Percentiles rank a stretch among this genome's conserved stretches.
These are phyloP conservation scores for Microtus oregoni DNA, from an alignment of 2,113 vertebrate genomes.

Conservation along the genomic window DNA sequence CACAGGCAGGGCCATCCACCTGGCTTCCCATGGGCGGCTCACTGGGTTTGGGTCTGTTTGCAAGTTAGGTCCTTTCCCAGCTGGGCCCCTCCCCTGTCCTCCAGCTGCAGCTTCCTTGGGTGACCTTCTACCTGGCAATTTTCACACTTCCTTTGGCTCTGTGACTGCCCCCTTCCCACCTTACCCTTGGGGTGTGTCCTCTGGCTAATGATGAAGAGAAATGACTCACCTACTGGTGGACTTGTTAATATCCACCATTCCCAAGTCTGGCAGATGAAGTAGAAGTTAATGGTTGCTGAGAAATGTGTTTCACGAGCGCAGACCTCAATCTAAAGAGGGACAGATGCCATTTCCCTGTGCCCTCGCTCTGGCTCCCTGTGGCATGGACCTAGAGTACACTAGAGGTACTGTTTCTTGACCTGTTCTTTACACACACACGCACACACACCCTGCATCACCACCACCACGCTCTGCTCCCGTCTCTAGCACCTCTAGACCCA, in stretches of 20 bases:
- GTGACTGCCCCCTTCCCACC: not conserved
- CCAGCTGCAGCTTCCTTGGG: not conserved
- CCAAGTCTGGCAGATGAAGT: not conserved
- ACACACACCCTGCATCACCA: not conserved
- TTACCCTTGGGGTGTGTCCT: not conserved
- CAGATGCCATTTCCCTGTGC: not conserved
- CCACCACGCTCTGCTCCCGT: fast-evolving
- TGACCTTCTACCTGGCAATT: not conserved
- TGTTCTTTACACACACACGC: not conserved
- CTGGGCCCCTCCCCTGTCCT: not conserved
- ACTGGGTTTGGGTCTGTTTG: not conserved
- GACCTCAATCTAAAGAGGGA: not conserved
- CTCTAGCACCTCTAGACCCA: not conserved
- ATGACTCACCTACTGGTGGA: not conserved
- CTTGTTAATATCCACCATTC: not conserved
- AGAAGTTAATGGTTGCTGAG: slow-evolving; percentile 59
- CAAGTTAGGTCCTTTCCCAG: fast-evolving
- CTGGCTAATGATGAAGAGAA: not conserved
- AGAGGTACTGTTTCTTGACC: no score
- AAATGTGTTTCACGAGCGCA: not conserved
- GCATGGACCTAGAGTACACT: fast-evolving
- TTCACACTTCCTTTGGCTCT: not conserved
- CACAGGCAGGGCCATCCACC: not conserved
- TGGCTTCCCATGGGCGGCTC: no score
- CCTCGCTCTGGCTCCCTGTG: not conserved